phyloP scores from a whole-genome alignment of 2,888 invertebrate genomes.

The Agrotis puta region DNA sequence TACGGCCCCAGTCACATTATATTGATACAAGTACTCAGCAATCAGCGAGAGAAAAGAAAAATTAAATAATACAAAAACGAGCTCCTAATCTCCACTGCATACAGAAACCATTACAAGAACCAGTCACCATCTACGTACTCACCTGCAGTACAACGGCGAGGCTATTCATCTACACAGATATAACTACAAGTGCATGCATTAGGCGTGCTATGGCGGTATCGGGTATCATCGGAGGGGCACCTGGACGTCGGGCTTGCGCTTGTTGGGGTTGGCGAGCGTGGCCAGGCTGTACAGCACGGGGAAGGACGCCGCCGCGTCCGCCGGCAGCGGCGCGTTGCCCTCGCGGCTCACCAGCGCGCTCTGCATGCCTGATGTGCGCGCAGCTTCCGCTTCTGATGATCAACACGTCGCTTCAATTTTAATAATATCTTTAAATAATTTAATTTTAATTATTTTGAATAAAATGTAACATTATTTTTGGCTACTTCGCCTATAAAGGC shows the following conservation, averaged over 20 bases:
- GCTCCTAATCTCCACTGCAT: background rate
- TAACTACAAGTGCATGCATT: conserved; percentile 77
- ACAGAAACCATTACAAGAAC: conserved; percentile 47
- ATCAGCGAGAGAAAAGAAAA: background rate
- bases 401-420: conserved; percentile 29
- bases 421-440: conserved; percentile 8
- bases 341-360: conserved; percentile 94
- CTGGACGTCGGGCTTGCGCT: conserved; percentile 87
- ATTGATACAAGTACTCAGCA: too few species aligned
- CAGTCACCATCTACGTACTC: conserved; percentile 50
- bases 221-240: conserved; percentile 75
- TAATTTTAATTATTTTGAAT: background rate
- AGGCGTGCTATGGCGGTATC: conserved; percentile 67
- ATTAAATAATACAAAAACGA: background rate
- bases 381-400: conserved; percentile 95
- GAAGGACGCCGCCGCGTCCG: conserved; percentile 88
- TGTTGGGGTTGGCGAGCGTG: conserved; percentile 88
- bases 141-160: conserved; percentile 40
- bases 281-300: conserved; percentile 92
- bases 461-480: background rate
- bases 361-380: conserved; percentile 93
- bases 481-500: background rate
- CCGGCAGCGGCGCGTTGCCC: conserved; percentile 94
- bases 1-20: too few species aligned
- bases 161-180: conserved; percentile 60